A percentile compares a stretch with the other conserved stretches of the same genome.
phyloP scores from a whole-genome alignment of 2,797 vertebrate genomes.

The Psittacula echo region DNA sequence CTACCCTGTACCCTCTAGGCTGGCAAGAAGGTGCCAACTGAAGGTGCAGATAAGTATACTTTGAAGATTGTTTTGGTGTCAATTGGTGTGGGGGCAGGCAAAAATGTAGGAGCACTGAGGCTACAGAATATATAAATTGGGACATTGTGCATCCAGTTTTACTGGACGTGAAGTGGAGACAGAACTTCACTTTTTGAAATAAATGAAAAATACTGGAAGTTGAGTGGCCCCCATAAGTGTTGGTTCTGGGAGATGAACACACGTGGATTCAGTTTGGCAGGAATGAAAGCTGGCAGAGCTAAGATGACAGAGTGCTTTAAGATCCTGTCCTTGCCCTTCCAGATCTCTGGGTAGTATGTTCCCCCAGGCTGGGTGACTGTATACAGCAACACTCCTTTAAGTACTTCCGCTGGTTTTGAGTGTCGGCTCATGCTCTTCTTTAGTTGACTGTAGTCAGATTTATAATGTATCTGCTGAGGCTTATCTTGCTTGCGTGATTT shows the following conservation, averaged over 20 bases:
- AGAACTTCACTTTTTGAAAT: background rate
- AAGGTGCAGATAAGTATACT: background rate
- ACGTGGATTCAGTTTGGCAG: background rate
- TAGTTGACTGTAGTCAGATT: constrained; percentile 40
- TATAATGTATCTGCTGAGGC: constrained; percentile 48
- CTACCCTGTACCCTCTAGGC: background rate
- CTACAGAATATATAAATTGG: background rate
- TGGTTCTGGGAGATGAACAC: background rate
- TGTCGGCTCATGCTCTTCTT: constrained; percentile 39
- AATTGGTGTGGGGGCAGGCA: background rate
- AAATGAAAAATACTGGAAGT: background rate
- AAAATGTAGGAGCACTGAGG: background rate
- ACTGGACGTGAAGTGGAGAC: background rate
- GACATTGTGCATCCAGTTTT: background rate
- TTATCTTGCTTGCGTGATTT: constrained; percentile 52
- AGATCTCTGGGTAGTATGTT: background rate
- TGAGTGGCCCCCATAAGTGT: background rate
- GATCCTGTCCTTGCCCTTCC: background rate
- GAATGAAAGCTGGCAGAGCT: background rate
- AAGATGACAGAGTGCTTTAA: background rate
- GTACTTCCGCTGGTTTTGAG: constrained; percentile 6
- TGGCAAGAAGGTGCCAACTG: background rate
- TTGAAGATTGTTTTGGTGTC: background rate
- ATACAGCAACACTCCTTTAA: constrained; percentile 19
- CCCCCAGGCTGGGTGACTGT: background rate